Base-by-base conservation (phyloP, 2,797 vertebrate species). In the Ctenosaura bakeri region DNA sequence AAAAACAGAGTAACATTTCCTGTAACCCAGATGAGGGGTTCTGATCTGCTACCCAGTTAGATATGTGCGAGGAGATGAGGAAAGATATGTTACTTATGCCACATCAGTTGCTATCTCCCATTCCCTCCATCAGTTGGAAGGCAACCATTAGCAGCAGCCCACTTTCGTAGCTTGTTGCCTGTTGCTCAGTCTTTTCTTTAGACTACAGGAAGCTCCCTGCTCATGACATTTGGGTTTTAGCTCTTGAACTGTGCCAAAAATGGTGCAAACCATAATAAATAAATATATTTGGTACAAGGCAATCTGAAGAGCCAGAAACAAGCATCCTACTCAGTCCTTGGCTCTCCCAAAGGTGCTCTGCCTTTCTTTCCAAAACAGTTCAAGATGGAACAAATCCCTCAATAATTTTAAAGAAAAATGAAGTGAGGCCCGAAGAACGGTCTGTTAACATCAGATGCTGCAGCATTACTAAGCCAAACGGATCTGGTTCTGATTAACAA, bases 341-440 rank as follows among this genome's bases (percentile, higher is more conserved):
- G 76, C 26, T 76, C 56, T 83, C 46, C 56, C 46, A 87, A n/a
- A 35, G 86, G n/a, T 66, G 12, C 29, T 80, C n/a, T 73, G 46
- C 50, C n/a, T 84, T 52, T 84, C 29, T 42, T 84, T 84, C 22
- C 73, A 64, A 89, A 64, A 83, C 64, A 83, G 50, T 76, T 29
- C 42, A 81, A 88, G n/a, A 42, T 14, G 10, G 6, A 80, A 2
- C n/a, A 79, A 66, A 80, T 56, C 50, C 54, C 62, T 38, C 50
- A 26, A 29, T 71, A 4, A 26, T 69, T 89, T 69, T 46, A 88
- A 83, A 42, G 42, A 84, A 66, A 88, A 62, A 46, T 56, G n/a
- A 46, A 74, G 54, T n/a, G 64, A 38, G 54, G 6, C 52, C 22
- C 24, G 74, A 10, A 24, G 59, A 74, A 35, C 83, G 81, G 12